A percentile compares a stretch with the other conserved stretches of the same genome.
Conservation (phyloP, 2,797 vertebrate species). For the Merluccius polli region DNA sequence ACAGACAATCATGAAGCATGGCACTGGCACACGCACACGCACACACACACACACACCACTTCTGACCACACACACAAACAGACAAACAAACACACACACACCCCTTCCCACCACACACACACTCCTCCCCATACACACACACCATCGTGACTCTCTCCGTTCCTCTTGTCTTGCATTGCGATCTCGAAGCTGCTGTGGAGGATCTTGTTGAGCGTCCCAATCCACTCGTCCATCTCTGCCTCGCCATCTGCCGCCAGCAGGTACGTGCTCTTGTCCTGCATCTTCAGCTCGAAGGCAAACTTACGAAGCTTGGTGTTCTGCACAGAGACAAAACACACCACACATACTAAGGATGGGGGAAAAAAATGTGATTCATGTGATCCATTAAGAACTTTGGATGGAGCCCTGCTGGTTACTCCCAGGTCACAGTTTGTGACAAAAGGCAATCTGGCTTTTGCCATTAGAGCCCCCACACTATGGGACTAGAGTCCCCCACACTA, state of each 20-base stretch:
- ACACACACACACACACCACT: no score
- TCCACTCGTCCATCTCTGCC: constrained; percentile 97
- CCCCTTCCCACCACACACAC: no score
- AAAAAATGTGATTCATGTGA: neutral
- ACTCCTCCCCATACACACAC: constrained; percentile 21
- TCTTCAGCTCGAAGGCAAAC: constrained; percentile 96
- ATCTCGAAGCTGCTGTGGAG: constrained; percentile 95
- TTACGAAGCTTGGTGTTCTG: constrained; percentile 94
- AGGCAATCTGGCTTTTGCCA: no score
- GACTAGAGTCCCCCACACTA: no score
- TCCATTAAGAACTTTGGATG: no score
- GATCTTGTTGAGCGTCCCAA: constrained; percentile 91
- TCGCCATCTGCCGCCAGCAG: constrained; percentile 92
- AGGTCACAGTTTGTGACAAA: no score
- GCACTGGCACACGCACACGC: no score
- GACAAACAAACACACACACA: no score
- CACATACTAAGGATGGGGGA: neutral
- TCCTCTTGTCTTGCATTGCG: constrained; percentile 96
- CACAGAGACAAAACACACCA: neutral
- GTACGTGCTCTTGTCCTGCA: constrained; percentile 98
- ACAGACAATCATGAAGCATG: no score
- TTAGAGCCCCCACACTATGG: no score
- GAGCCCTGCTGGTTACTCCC: no score
- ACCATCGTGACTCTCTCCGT: constrained; percentile 93
- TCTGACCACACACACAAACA: no score